Conservation (phyloP, 2,797 vertebrate species). For the Catostomus latipinnis region DNA sequence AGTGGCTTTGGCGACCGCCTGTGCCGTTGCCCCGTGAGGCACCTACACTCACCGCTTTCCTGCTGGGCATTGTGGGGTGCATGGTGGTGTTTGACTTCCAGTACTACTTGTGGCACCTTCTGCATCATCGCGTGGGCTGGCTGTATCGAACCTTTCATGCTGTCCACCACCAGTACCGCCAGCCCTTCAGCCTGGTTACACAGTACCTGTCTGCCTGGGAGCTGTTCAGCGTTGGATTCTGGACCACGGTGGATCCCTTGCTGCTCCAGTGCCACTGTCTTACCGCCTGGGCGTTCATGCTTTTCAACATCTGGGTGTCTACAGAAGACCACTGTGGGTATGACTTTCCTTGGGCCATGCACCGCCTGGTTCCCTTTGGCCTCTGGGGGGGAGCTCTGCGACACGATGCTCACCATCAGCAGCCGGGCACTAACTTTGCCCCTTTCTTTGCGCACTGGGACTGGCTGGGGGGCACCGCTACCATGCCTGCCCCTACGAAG, state of each 20-base stretch:
- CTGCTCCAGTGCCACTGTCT: slow-evolving; percentile 83
- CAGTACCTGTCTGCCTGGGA: slow-evolving; percentile 84
- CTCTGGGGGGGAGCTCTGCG: slow-evolving; percentile 82
- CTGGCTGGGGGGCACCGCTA: slow-evolving; percentile 76
- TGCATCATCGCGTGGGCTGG: slow-evolving; percentile 82
- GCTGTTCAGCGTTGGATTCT: slow-evolving; percentile 81
- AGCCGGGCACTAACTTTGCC: slow-evolving; percentile 80
- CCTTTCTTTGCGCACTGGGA: slow-evolving; percentile 86
- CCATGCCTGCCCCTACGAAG: slow-evolving; percentile 42
- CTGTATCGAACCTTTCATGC: slow-evolving; percentile 83
- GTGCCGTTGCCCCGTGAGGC: slow-evolving; percentile 76
- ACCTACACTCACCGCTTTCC: slow-evolving; percentile 75
- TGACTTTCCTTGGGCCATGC: slow-evolving; percentile 83
- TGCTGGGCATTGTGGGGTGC: slow-evolving; percentile 80
- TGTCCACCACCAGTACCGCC: slow-evolving; percentile 82
- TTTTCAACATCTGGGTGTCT: slow-evolving; percentile 82
- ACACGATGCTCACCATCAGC: slow-evolving; percentile 81
- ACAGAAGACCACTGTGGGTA: slow-evolving; percentile 85
- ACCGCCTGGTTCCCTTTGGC: slow-evolving; percentile 81
- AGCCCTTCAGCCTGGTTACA: slow-evolving; percentile 83
- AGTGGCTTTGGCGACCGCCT: slow-evolving; percentile 83
- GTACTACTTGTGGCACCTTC: slow-evolving; percentile 84
- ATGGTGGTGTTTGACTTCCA: slow-evolving; percentile 84
- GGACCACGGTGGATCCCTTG: slow-evolving; percentile 81
- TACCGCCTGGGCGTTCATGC: slow-evolving; percentile 83